A percentile compares a stretch with the other conserved stretches of the same genome.
Evolutionary conservation across 2,797 vertebrate species (phyloP).

Genomic region (Propithecus deckenii): DNA sequence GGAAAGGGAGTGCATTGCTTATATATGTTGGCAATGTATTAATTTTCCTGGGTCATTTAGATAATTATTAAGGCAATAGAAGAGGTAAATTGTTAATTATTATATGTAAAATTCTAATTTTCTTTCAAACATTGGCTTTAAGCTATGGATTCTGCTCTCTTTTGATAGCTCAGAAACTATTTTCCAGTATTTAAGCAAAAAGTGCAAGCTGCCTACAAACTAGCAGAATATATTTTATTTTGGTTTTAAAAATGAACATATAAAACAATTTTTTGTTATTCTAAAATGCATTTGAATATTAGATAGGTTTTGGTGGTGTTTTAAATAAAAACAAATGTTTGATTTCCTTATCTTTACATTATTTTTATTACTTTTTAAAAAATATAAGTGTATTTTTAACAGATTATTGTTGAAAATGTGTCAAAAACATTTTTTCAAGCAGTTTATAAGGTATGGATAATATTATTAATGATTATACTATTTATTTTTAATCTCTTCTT

Average conservation of each 20-base stretch:
- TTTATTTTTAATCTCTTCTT: background rate
- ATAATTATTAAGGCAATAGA: background rate
- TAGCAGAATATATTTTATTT: constrained; percentile 20
- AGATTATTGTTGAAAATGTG: background rate
- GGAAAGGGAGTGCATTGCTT: background rate
- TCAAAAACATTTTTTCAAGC: constrained; percentile 26
- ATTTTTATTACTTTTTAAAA: background rate
- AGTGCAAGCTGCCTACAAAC: background rate
- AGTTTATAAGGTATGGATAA: background rate
- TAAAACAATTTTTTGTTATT: constrained; percentile 16
- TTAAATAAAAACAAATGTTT: constrained; percentile 30
- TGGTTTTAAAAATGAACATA: background rate
- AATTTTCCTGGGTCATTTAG: background rate
- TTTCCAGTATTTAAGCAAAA: background rate
- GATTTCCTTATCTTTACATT: constrained; percentile 42
- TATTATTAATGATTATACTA: background rate
- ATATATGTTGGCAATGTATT: background rate
- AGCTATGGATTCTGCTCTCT: background rate
- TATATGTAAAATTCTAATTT: background rate
- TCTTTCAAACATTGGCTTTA: background rate
- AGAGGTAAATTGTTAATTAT: background rate
- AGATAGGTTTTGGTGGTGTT: background rate
- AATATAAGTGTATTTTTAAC: background rate
- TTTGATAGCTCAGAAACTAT: background rate
- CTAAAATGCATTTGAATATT: constrained; percentile 35